Base-by-base conservation (phyloP, 2,797 vertebrate genomes). In the Petrocephalus schoutedeni region DNA sequence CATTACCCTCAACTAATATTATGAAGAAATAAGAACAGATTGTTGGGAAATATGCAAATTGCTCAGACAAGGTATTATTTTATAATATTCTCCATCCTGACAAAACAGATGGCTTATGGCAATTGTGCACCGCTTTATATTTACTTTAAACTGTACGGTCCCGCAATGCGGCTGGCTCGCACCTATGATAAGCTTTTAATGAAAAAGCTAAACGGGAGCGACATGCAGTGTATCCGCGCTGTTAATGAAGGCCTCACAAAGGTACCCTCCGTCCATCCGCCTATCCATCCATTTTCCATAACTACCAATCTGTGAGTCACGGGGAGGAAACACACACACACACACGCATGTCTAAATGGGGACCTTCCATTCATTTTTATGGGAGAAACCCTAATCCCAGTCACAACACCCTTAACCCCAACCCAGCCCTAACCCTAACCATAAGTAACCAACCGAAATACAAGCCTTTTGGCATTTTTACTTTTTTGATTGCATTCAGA, bases 41-140 rank as follows among this genome's bases (percentile, higher is more conserved):
- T 86, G 85, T 56, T 59, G 28, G 56, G 85, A 58, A 59, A 86
- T 58, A 86, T 86, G 56, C 51, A 84, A 54, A 84, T 84, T 84
- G 45, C 82, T 54, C 82, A 84, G 19, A 23, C 51, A 84, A 84
- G 74, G 71, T 87, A 41, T 80, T 58, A 58, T 7, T 41, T 45
- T 82, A 36, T 59, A 83, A 82, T 77, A 82, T 87, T 57, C 71
- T 77, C 56, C 21, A 36, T 21, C 16, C 74, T 2, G 74, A 28
- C 23, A 82, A 58, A 82, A 82, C 23, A 56, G 45, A 87, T 88
- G 54, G 7, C 23, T 56, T 54, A 56, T 67, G 19, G 59, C 6
- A 53, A 41, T 85, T 23, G 80, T 54, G 9, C 85, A 41, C 23
- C 10, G 28, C 59, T 3, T 59, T 36, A 2, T 83, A 53, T 36